These are phyloP conservation scores for Bufo gargarizans DNA, from an alignment of 2,113 vertebrate species.

Conservation along the genomic window DNA sequence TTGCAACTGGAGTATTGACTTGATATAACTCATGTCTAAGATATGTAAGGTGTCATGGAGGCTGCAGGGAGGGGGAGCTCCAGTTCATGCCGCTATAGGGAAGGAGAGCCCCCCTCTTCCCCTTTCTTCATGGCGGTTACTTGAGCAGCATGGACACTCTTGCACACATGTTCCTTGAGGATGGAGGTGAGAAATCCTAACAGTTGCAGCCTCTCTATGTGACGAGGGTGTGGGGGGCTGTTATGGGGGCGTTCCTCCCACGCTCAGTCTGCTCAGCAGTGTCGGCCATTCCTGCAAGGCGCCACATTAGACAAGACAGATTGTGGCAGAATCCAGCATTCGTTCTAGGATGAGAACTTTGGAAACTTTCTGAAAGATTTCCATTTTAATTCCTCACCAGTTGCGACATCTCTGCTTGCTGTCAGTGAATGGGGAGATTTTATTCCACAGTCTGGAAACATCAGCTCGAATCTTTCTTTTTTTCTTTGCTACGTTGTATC, in stretches of 20 bases:
- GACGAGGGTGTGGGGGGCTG: background rate
- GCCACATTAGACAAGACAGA: background rate
- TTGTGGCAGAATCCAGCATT: background rate
- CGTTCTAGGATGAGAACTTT: background rate
- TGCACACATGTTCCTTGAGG: background rate
- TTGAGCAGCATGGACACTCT: background rate
- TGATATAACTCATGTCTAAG: background rate
- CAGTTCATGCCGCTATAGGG: too few species aligned
- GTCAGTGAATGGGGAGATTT: background rate
- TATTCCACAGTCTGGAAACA: too few species aligned
- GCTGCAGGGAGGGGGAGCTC: too few species aligned
- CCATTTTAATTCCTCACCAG: background rate
- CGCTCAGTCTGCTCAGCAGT: background rate
- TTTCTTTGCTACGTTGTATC: too few species aligned
- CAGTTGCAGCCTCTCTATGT: background rate
- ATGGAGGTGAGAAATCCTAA: background rate
- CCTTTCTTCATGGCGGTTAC: background rate
- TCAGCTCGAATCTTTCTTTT: too few species aligned
- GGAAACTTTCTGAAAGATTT: too few species aligned
- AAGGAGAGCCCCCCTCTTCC: too few species aligned
- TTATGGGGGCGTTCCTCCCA: background rate
- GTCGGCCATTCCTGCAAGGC: too few species aligned
- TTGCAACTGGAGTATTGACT: background rate
- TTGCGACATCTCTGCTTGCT: background rate
- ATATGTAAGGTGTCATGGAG: background rate